Evolutionary conservation across 1,140 invertebrate species (phyloP).

Genomic region (Camponotus vicinus): DNA sequence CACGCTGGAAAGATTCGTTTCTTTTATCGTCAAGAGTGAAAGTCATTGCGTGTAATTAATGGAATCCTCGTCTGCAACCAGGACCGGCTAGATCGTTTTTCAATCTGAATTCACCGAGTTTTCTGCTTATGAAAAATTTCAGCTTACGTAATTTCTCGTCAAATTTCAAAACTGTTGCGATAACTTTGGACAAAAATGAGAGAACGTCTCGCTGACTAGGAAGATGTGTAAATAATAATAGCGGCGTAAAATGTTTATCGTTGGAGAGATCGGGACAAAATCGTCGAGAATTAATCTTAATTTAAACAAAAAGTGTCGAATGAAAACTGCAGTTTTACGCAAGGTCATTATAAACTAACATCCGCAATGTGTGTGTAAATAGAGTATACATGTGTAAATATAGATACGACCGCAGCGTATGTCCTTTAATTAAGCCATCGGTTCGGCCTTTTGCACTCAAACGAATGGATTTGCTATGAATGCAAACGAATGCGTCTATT

Average conservation of each 20-base stretch:
- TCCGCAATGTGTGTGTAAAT: conserved; percentile 3
- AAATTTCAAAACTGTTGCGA: neutral
- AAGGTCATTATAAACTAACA: neutral
- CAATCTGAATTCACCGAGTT: neutral
- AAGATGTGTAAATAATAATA: neutral
- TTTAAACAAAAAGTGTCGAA: neutral
- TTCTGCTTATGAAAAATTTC: neutral
- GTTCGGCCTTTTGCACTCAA: conserved; percentile 21
- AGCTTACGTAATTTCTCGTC: neutral
- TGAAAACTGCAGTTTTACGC: neutral
- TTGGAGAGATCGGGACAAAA: neutral
- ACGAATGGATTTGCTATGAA: neutral
- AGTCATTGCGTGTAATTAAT: conserved; percentile 50
- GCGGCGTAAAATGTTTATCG: neutral
- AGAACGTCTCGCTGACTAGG: neutral
- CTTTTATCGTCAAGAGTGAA: conserved; percentile 35
- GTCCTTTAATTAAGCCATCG: conserved; percentile 34
- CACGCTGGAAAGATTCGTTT: conserved; percentile 31
- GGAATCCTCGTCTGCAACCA: conserved; percentile 15
- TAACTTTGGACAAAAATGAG: neutral
- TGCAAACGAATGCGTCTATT: conserved; percentile 23
- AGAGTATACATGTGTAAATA: neutral
- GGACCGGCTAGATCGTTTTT: neutral
- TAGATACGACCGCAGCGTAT: neutral
- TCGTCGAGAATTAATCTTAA: neutral